Conservation (phyloP, 2,113 vertebrate species). For the Cryptomyrus ogoouensis region DNA sequence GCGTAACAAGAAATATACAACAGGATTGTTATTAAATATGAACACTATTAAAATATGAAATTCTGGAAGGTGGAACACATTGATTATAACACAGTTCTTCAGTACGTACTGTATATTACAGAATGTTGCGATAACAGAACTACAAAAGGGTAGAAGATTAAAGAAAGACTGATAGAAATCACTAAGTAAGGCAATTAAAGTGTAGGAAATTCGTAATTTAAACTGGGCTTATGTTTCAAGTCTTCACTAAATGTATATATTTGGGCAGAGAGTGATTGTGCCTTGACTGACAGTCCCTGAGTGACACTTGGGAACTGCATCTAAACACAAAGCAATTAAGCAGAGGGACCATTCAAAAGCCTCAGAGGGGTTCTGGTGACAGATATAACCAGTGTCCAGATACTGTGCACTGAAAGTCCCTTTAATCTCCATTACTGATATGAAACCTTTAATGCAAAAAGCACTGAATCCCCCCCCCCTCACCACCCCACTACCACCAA, state of each 20-base stretch:
- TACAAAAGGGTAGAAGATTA: neutral
- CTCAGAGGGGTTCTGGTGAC: neutral
- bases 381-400: neutral
- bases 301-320: constrained; percentile 10
- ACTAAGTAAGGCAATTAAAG: constrained; percentile 2
- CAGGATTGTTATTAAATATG: constrained; percentile 5
- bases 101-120: neutral
- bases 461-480: neutral
- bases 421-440: neutral
- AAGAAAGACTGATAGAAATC: neutral
- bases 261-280: neutral
- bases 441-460: constrained; percentile 8
- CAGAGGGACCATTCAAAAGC: neutral
- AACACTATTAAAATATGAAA: constrained; percentile 1
- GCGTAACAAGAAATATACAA: neutral
- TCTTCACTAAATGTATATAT: neutral
- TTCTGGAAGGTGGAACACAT: neutral
- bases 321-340: constrained; percentile 18
- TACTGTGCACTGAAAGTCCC: neutral
- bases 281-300: neutral
- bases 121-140: neutral
- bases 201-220: neutral
- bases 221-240: neutral
- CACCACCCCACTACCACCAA: no score
- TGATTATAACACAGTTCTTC: neutral